Evolutionary conservation across 2,888 invertebrate species (phyloP).

Genomic region (Lepidocyrtinus sp.): DNA sequence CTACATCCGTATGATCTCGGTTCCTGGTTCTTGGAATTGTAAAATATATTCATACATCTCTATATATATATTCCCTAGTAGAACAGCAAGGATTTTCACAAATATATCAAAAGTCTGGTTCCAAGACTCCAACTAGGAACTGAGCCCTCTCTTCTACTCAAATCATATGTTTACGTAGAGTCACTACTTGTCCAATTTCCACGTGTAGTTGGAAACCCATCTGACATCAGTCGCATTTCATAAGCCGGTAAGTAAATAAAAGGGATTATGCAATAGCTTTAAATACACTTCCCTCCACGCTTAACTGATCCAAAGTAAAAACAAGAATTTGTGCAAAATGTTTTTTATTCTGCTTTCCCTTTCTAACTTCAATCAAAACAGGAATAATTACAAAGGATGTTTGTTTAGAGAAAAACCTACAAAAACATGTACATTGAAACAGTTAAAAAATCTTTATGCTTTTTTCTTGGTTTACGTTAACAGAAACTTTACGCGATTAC

Average conservation of each 20-base stretch:
- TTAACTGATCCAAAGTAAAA: background rate
- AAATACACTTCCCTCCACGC: background rate
- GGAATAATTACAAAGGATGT: background rate
- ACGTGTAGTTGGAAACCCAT: too few relatives aligned
- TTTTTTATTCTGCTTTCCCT: constrained; percentile 38
- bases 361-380: constrained; percentile 19
- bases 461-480: constrained; percentile 48
- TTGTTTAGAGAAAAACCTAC: too few relatives aligned
- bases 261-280: constrained; percentile 4
- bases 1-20: too few relatives aligned
- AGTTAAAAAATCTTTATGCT: background rate
- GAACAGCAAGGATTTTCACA: background rate
- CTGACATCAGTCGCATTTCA: too few relatives aligned
- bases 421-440: background rate
- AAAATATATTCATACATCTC: too few relatives aligned
- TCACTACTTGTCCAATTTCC: background rate
- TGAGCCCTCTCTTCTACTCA: background rate
- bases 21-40: too few relatives aligned
- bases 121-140: background rate
- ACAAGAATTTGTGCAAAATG: background rate
- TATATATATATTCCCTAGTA: background rate
- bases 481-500: too few relatives aligned
- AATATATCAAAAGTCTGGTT: background rate
- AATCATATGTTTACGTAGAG: background rate
- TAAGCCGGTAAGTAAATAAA: too few relatives aligned